Percentiles rank a stretch among this genome's conserved stretches.
These are phyloP conservation scores for Temnothorax nylanderi DNA, from an alignment of 1,140 invertebrate species.

Conservation along the genomic window DNA sequence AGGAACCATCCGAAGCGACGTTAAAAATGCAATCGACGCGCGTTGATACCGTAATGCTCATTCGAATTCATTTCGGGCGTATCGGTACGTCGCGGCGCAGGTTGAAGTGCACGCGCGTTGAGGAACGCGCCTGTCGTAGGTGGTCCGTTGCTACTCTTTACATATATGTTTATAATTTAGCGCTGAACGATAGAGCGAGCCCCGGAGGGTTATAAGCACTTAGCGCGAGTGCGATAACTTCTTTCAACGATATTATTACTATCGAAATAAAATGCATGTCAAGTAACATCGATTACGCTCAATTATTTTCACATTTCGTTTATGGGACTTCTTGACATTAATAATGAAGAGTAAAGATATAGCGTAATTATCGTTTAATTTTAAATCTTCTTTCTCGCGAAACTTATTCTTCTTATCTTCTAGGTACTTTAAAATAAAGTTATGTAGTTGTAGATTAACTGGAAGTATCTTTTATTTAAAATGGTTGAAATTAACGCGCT, in stretches of 20 bases:
- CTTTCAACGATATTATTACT: slow-evolving; percentile 19
- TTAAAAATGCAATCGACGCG: slow-evolving; percentile 47
- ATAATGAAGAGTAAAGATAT: background rate
- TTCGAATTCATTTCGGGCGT: slow-evolving; percentile 40
- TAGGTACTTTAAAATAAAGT: background rate
- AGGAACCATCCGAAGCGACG: slow-evolving; percentile 39
- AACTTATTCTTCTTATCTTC: background rate
- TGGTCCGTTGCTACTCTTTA: slow-evolving; percentile 34
- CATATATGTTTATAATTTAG: slow-evolving; percentile 23
- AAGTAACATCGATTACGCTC: background rate
- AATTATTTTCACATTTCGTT: slow-evolving; percentile 24
- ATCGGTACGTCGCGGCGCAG: slow-evolving; percentile 9
- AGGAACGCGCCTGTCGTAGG: background rate
- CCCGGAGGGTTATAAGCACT: slow-evolving; percentile 2
- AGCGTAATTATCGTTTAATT: slow-evolving; percentile 9
- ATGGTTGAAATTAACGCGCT: background rate
- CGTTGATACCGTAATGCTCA: slow-evolving; percentile 46
- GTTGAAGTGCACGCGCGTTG: slow-evolving; percentile 6
- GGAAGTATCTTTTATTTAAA: slow-evolving; percentile 2
- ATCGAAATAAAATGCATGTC: slow-evolving; percentile 7
- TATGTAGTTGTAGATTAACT: background rate
- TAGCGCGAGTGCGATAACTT: slow-evolving; percentile 4
- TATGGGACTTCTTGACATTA: background rate
- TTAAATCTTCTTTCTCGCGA: background rate
- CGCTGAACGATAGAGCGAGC: background rate